Evolutionary conservation across 2,113 vertebrate genomes (phyloP).

Genomic region (Mirounga angustirostris): DNA sequence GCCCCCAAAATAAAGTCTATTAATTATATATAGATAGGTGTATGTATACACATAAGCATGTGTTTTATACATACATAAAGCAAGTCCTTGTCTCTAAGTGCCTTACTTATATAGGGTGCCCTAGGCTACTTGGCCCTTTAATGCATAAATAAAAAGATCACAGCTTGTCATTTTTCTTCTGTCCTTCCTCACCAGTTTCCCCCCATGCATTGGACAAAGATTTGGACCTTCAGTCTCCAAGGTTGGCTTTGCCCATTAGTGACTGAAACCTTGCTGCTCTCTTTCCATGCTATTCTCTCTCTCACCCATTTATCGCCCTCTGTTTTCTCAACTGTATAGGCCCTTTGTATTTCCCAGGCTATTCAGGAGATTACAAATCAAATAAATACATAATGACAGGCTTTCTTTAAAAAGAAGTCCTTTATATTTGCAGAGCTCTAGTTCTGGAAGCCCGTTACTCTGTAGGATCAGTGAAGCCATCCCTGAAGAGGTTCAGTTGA

Average conservation of each 20-base stretch:
- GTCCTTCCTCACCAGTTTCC: not conserved
- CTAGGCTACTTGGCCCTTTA: not conserved
- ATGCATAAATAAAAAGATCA: not conserved
- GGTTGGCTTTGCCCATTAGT: not conserved
- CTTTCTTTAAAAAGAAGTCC: not conserved
- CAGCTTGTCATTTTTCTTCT: not conserved
- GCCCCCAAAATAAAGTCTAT: not conserved
- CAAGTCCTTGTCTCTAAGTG: not conserved
- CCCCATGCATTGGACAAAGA: not conserved
- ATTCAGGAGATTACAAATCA: slow-evolving; percentile 32
- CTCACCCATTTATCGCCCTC: not conserved
- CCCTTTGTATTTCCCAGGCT: not conserved
- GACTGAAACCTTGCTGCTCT: not conserved
- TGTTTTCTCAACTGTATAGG: not conserved
- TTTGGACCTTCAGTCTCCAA: not conserved
- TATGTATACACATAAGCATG: not conserved
- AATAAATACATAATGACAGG: not conserved
- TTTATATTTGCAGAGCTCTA: not conserved
- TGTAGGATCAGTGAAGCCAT: not conserved
- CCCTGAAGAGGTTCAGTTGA: not conserved
- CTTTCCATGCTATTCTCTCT: not conserved
- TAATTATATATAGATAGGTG: not conserved
- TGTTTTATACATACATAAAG: not conserved
- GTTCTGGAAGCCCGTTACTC: not conserved
- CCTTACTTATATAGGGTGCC: not conserved